Evolutionary conservation across 2,888 invertebrate genomes (phyloP).

Genomic region (Acrobasis consociella): DNA sequence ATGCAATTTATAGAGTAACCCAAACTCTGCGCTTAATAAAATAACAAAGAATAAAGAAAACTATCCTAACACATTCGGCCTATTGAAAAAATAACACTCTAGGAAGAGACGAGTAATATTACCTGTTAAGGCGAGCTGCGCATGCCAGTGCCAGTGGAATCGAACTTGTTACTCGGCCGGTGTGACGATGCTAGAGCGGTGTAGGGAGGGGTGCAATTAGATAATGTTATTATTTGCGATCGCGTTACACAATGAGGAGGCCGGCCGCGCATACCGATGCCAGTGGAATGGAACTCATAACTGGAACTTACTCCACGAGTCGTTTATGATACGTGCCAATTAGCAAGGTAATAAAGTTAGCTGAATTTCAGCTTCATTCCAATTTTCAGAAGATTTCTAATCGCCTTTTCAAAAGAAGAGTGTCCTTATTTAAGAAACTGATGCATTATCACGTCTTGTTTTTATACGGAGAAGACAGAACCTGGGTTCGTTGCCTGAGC

Average conservation of each 20-base stretch:
- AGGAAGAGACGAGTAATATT: too few relatives aligned
- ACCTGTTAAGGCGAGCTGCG: too few relatives aligned
- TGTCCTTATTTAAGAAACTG: too few relatives aligned
- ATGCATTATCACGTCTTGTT: background rate
- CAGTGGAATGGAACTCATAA: background rate
- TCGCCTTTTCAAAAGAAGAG: background rate
- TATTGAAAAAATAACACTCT: too few relatives aligned
- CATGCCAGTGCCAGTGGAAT: too few relatives aligned
- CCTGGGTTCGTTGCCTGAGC: too few relatives aligned
- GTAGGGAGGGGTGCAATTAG: slow-evolving; percentile 16
- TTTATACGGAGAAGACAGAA: background rate
- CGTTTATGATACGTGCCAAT: slow-evolving; percentile 10
- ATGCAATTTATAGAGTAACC: too few relatives aligned
- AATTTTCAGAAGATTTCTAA: too few relatives aligned
- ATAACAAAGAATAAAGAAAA: too few relatives aligned
- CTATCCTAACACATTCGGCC: too few relatives aligned
- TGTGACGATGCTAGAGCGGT: background rate
- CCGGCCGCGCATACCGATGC: slow-evolving; percentile 18
- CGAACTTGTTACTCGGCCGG: background rate
- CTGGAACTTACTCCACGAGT: background rate
- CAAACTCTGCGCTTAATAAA: too few relatives aligned
- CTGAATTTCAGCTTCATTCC: too few relatives aligned
- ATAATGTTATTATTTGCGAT: slow-evolving; percentile 29
- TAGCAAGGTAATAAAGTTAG: background rate
- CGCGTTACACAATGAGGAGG: slow-evolving; percentile 26